These are phyloP conservation scores for Teinopalpus imperialis DNA, from an alignment of 2,888 invertebrate genomes.

Conservation along the genomic window DNA sequence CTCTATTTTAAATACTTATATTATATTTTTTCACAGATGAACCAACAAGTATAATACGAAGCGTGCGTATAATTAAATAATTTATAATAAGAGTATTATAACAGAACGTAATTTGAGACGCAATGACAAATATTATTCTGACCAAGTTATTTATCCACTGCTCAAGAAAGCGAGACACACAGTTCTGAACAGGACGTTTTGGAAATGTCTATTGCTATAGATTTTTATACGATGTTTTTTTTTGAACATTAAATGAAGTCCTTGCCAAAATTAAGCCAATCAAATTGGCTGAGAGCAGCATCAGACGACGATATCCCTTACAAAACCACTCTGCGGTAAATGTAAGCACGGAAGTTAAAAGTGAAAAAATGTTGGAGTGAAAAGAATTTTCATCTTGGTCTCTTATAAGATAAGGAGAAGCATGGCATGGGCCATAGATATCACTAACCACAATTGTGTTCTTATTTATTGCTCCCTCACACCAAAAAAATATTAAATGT, in stretches of 20 bases:
- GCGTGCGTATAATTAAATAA: conserved; percentile 59
- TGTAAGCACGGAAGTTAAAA: conserved; percentile 47
- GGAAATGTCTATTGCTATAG: conserved; percentile 69
- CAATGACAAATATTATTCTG: conserved; percentile 74
- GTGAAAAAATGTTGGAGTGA: conserved; percentile 66
- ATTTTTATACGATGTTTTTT: conserved; percentile 62
- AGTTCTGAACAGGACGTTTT: conserved; percentile 47
- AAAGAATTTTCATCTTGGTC: conserved; percentile 66
- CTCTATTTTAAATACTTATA: no score
- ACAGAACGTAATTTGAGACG: conserved; percentile 60
- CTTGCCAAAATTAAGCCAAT: conserved; percentile 54
- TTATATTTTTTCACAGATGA: conserved; percentile 66
- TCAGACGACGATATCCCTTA: conserved; percentile 74
- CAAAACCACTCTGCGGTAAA: conserved; percentile 57
- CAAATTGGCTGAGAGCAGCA: conserved; percentile 64
- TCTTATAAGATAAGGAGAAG: no score
- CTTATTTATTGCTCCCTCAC: no score
- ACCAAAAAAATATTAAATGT: no score
- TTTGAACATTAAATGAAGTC: conserved; percentile 59
- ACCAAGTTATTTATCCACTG: conserved; percentile 74
- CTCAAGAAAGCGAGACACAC: conserved; percentile 64
- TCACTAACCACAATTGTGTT: no score
- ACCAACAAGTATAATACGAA: conserved; percentile 60
- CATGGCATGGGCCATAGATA: conserved; percentile 73
- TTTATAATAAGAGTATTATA: conserved; percentile 70